Conservation (phyloP, 2,888 invertebrate genomes). For the Cylindroiulus punctatus region DNA sequence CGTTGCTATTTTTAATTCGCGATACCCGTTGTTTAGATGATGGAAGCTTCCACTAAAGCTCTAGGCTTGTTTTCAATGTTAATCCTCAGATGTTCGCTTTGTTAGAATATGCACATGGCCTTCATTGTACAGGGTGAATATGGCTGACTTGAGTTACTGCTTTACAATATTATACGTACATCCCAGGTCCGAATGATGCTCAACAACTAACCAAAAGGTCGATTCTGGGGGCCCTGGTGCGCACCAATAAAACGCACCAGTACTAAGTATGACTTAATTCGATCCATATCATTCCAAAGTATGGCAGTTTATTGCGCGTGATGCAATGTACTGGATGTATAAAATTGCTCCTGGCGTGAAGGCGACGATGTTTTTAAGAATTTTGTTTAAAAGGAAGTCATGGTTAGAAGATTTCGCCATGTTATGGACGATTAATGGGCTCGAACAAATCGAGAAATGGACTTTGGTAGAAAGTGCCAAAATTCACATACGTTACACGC, state of each 20-base stretch:
- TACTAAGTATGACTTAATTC: no score
- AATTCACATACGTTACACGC: constrained; percentile 1
- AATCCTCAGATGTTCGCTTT: constrained; percentile 25
- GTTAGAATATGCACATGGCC: constrained; percentile 30
- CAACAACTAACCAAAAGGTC: no score
- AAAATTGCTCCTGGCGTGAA: neutral
- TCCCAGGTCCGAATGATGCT: no score
- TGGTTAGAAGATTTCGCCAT: neutral
- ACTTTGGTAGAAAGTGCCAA: constrained; percentile 11
- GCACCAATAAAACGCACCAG: no score
- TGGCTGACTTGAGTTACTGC: no score
- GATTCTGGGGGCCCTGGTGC: no score
- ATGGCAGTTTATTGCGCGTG: neutral
- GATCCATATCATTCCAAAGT: neutral
- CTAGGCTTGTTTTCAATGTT: neutral
- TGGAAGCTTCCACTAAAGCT: constrained; percentile 5
- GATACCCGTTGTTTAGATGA: constrained; percentile 47
- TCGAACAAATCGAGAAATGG: constrained; percentile 33
- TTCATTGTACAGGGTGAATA: constrained; percentile 19
- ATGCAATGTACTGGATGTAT: neutral
- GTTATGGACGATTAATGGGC: constrained; percentile 37
- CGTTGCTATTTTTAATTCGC: constrained; percentile 33
- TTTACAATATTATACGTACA: no score
- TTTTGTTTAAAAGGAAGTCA: constrained; percentile 30
- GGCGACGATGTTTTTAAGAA: constrained; percentile 11